These are phyloP conservation scores for Clarias magur DNA, from an alignment of 2,113 vertebrate genomes.

Conservation along the genomic window DNA sequence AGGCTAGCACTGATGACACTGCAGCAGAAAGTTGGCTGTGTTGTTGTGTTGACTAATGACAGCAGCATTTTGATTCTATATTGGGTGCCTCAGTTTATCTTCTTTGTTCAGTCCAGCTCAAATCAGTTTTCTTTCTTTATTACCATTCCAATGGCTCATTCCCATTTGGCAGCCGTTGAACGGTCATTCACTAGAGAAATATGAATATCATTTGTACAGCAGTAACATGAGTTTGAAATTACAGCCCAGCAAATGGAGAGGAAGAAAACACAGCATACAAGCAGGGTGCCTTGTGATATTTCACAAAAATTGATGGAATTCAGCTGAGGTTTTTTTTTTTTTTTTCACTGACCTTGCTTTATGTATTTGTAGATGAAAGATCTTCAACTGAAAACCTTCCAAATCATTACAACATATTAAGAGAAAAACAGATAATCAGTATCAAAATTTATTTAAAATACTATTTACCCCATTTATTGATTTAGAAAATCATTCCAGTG, in stretches of 20 bases:
- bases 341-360: background rate
- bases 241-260: background rate
- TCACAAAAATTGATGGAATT: background rate
- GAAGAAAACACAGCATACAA: background rate
- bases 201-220: constrained; percentile 11
- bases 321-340: background rate
- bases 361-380: background rate
- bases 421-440: background rate
- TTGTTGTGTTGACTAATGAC: constrained; percentile 22
- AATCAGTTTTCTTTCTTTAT: constrained; percentile 23
- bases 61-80: constrained; percentile 9
- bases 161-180: constrained; percentile 17
- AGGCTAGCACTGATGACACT: constrained; percentile 25
- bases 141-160: constrained; percentile 10
- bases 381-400: background rate
- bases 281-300: background rate
- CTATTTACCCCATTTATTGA: background rate
- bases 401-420: background rate
- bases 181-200: background rate
- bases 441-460: background rate
- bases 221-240: background rate
- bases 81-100: constrained; percentile 26
- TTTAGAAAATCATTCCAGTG: background rate
- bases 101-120: constrained; percentile 18
- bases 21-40: constrained; percentile 9